Conservation (phyloP, 2,113 vertebrate genomes). For the Zeus faber region DNA sequence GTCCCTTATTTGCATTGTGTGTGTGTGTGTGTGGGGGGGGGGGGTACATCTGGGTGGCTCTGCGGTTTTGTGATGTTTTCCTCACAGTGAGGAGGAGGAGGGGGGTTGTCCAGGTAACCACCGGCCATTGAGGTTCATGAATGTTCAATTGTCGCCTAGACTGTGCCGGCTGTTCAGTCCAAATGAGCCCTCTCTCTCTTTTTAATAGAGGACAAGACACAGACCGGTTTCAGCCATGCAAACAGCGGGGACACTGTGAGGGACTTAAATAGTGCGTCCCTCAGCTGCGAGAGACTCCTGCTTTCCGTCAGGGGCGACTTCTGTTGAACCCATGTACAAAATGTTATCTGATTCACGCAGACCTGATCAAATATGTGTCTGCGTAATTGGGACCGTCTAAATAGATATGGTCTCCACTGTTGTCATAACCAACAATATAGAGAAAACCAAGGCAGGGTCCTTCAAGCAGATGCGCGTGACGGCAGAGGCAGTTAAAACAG, state of each 20-base stretch:
- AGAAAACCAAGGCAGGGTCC: slow-evolving; percentile 26
- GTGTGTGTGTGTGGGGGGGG: slow-evolving; percentile 20
- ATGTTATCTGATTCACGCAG: slow-evolving; percentile 31
- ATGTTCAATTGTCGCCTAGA: slow-evolving; percentile 55
- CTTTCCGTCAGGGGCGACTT: slow-evolving; percentile 5
- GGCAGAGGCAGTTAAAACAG: slow-evolving; percentile 15
- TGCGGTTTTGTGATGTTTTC: slow-evolving; percentile 16
- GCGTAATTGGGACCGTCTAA: slow-evolving; percentile 26
- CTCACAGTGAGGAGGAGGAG: slow-evolving; percentile 18
- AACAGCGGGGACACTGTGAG: not conserved
- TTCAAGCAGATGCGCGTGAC: slow-evolving; percentile 5
- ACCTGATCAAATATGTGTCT: slow-evolving; percentile 49
- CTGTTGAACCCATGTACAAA: slow-evolving; percentile 4
- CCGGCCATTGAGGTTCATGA: slow-evolving; percentile 52
- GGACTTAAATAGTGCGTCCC: not conserved
- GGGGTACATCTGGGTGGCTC: slow-evolving; percentile 12
- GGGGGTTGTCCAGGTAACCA: slow-evolving; percentile 68
- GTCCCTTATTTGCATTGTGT: slow-evolving; percentile 50
- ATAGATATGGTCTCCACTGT: slow-evolving; percentile 26
- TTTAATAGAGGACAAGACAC: slow-evolving; percentile 15
- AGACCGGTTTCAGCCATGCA: slow-evolving; percentile 1
- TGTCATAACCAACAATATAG: slow-evolving; percentile 13
- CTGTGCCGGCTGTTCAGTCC: slow-evolving; percentile 19
- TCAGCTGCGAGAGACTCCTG: not conserved
- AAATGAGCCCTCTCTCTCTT: slow-evolving; percentile 27